These are phyloP conservation scores for Maniola jurtina DNA, from an alignment of 1,140 invertebrate genomes.

Conservation along the genomic window DNA sequence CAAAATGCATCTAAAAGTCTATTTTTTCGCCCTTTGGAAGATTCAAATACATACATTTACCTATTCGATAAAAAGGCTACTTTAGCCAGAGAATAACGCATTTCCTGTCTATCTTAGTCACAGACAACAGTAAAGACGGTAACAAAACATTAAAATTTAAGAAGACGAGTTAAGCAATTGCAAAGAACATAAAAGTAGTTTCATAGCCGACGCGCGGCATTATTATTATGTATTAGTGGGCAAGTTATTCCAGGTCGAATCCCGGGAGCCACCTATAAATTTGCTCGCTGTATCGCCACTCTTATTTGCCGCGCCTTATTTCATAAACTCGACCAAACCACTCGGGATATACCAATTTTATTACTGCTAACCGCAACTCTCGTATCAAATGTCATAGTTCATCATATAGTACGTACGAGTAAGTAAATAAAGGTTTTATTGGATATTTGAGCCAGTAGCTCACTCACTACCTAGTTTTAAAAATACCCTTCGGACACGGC, in stretches of 20 bases:
- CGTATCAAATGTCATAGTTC: constrained; percentile 47
- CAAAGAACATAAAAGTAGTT: constrained; percentile 7
- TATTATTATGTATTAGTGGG: constrained; percentile 33
- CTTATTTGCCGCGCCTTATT: constrained; percentile 61
- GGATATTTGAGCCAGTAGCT: not conserved
- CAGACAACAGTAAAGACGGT: no score
- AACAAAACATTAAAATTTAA: not conserved
- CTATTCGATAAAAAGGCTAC: no score
- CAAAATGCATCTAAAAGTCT: no score
- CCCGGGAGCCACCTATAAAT: constrained; percentile 58
- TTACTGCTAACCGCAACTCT: constrained; percentile 47
- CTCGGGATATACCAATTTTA: constrained; percentile 56
- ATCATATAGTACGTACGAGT: constrained; percentile 24
- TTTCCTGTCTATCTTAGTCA: no score
- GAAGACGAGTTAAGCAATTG: not conserved
- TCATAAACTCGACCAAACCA: constrained; percentile 50
- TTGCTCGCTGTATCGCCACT: constrained; percentile 49
- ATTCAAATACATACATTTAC: no score
- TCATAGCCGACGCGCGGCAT: constrained; percentile 3
- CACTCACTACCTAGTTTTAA: no score
- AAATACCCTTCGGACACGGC: no score
- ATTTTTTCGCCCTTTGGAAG: no score
- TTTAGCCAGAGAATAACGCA: no score
- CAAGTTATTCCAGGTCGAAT: constrained; percentile 45
- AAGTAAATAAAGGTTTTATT: constrained; percentile 27